Percentiles rank a stretch among this genome's conserved stretches.
phyloP scores from a whole-genome alignment of 2,888 invertebrate genomes.

The Eupithecia pulchellata region DNA sequence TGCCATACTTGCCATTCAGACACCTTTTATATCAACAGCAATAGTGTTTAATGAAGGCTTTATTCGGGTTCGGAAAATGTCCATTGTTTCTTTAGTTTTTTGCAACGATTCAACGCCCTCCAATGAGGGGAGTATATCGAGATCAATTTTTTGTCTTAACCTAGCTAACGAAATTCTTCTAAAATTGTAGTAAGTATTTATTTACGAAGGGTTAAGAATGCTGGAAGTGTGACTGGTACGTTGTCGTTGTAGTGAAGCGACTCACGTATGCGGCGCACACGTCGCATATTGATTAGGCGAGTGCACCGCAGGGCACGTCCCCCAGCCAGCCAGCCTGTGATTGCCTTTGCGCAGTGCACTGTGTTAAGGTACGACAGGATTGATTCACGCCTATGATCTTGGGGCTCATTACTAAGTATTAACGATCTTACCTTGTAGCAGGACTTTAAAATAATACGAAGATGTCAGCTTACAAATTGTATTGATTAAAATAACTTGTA shows the following conservation, averaged over 20 bases:
- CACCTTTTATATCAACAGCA: conserved; percentile 37
- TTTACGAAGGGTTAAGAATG: conserved; percentile 30
- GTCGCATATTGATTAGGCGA: conserved; percentile 72
- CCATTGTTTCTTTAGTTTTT: not conserved
- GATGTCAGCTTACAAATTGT: too few relatives aligned
- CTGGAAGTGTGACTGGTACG: conserved; percentile 30
- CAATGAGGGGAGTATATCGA: conserved; percentile 1
- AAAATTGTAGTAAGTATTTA: not conserved
- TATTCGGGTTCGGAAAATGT: conserved; percentile 6
- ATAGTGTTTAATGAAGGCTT: conserved; percentile 30
- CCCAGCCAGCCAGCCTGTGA: conserved; percentile 16
- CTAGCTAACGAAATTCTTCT: not conserved
- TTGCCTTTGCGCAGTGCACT: conserved; percentile 16
- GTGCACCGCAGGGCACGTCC: conserved; percentile 48
- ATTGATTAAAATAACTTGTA: too few relatives aligned
- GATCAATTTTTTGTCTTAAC: not conserved
- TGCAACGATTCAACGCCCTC: not conserved
- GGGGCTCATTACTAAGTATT: not conserved
- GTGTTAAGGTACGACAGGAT: conserved; percentile 4
- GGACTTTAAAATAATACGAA: too few relatives aligned
- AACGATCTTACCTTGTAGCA: too few relatives aligned
- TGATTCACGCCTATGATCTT: conserved; percentile 9
- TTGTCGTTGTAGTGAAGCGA: conserved; percentile 30
- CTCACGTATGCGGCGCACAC: conserved; percentile 52
- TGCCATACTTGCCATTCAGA: conserved; percentile 43